These are phyloP conservation scores for Craniophora ligustri DNA, from an alignment of 2,888 invertebrate species.

Conservation along the genomic window DNA sequence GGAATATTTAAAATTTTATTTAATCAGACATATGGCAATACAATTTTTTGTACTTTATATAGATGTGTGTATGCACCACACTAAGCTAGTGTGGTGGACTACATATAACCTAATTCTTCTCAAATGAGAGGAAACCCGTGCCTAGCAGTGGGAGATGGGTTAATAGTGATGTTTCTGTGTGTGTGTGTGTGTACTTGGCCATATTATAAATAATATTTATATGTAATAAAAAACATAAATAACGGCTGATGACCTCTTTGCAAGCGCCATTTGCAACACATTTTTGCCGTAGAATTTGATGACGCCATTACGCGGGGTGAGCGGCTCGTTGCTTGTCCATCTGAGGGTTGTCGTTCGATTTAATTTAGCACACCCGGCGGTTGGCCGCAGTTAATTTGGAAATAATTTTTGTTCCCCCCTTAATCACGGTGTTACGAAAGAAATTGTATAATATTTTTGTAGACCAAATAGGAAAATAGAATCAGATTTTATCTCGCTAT, in stretches of 20 bases:
- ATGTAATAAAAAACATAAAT: slow-evolving; percentile 51
- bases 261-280: slow-evolving; percentile 78
- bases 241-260: slow-evolving; percentile 55
- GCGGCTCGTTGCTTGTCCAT: slow-evolving; percentile 77
- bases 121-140: too few species aligned
- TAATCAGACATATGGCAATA: too few species aligned
- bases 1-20: too few species aligned
- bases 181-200: neutral
- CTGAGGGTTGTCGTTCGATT: slow-evolving; percentile 76
- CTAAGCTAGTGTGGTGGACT: too few species aligned
- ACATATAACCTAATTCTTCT: too few species aligned
- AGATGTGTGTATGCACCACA: too few species aligned
- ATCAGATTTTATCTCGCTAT: neutral
- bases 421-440: slow-evolving; percentile 51
- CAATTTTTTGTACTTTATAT: too few species aligned
- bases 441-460: slow-evolving; percentile 31
- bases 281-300: slow-evolving; percentile 83
- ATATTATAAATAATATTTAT: slow-evolving; percentile 34
- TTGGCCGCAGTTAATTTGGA: slow-evolving; percentile 80
- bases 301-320: slow-evolving; percentile 79
- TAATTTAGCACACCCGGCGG: slow-evolving; percentile 83
- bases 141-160: too few species aligned
- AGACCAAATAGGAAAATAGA: neutral
- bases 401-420: slow-evolving; percentile 83
- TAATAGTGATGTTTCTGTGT: too few species aligned